Percentiles rank a stretch among this genome's conserved stretches.
phyloP scores from a whole-genome alignment of 2,113 vertebrate genomes.

The Upupa epops region DNA sequence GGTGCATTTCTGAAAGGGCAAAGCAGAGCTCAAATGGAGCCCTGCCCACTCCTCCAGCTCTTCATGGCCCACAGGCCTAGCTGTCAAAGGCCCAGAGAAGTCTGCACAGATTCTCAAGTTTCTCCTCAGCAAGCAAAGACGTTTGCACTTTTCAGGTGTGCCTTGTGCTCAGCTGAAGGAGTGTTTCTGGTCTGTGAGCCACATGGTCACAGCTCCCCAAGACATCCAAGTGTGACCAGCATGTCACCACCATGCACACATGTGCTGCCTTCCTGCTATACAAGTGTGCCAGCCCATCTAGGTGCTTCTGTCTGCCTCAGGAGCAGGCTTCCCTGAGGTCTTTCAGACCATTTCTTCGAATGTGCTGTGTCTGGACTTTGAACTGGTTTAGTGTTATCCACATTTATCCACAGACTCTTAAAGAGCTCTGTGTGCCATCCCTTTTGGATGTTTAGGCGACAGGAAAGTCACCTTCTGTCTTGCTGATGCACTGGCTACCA shows the following conservation, averaged over 20 bases:
- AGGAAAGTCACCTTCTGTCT: not conserved
- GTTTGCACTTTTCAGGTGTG: not conserved
- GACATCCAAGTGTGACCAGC: not conserved
- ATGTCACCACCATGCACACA: not conserved
- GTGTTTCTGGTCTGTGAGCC: not conserved
- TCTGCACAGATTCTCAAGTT: not conserved
- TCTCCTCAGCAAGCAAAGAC: not conserved
- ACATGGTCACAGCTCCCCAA: fast-evolving
- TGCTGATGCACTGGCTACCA: not conserved
- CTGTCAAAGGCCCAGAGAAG: not conserved
- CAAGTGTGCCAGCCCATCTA: not conserved
- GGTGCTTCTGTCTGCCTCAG: not conserved
- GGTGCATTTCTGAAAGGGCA: not conserved
- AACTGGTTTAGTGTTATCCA: not conserved
- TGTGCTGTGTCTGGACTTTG: not conserved
- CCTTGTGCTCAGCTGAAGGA: not conserved
- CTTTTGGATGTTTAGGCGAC: not conserved
- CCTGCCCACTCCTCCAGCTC: not conserved
- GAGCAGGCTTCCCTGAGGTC: not conserved
- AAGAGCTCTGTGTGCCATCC: not conserved
- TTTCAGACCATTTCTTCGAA: not conserved
- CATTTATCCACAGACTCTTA: not conserved
- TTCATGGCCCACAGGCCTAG: not conserved
- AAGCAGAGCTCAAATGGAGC: not conserved
- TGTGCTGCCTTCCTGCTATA: not conserved